Evolutionary conservation across 2,113 vertebrate genomes (phyloP).

Genomic region (Ondatra zibethicus): DNA sequence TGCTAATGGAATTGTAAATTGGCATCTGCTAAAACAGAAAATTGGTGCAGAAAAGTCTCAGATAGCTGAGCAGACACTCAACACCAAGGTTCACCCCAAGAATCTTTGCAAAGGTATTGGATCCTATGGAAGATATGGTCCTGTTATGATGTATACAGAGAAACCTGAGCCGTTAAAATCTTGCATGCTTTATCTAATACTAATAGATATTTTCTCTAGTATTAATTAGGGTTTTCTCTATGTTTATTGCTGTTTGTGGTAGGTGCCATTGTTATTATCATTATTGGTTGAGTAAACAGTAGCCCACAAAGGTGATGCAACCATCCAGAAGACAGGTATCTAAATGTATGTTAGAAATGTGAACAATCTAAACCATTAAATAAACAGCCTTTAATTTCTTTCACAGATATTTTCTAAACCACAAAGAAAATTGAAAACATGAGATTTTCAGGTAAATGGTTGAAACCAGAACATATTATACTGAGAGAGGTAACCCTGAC

Average conservation of each 20-base stretch:
- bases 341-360: neutral
- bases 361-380: neutral
- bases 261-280: neutral
- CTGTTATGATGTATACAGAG: no score
- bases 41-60: no score
- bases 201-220: neutral
- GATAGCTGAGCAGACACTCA: no score
- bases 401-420: neutral
- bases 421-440: neutral
- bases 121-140: no score
- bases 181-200: no score
- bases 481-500: neutral
- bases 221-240: neutral
- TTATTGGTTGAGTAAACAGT: neutral
- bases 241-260: neutral
- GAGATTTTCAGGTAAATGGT: neutral
- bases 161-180: no score
- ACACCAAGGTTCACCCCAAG: no score
- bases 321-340: neutral
- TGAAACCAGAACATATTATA: neutral
- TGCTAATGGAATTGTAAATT: no score
- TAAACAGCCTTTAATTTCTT: neutral
- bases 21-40: no score
- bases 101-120: no score
- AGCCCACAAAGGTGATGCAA: neutral